Conservation (phyloP, 2,888 invertebrate genomes). For the Eupithecia centaureata region DNA sequence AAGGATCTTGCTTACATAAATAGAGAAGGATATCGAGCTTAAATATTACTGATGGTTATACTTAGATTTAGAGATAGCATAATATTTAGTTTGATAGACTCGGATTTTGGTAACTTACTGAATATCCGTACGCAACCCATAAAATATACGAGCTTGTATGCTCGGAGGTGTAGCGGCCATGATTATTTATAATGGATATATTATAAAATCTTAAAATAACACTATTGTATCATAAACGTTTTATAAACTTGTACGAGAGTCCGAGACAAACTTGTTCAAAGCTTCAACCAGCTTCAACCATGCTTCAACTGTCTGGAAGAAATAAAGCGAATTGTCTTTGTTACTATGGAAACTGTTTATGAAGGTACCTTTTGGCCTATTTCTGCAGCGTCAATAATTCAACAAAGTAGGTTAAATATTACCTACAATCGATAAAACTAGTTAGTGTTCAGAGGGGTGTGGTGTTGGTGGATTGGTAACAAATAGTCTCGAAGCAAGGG, state of each 20-base stretch:
- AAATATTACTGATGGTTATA: too few relatives aligned
- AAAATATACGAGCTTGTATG: constrained; percentile 85
- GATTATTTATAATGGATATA: constrained; percentile 40
- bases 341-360: constrained; percentile 37
- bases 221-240: constrained; percentile 43
- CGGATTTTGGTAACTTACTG: constrained; percentile 65
- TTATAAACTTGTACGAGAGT: constrained; percentile 37
- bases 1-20: not conserved
- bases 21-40: not conserved
- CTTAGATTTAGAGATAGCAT: too few relatives aligned
- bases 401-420: constrained; percentile 22
- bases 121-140: constrained; percentile 86
- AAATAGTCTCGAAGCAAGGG: not conserved
- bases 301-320: constrained; percentile 21
- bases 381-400: constrained; percentile 1
- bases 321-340: constrained; percentile 31
- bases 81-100: too few relatives aligned
- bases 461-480: not conserved
- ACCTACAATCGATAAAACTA: constrained; percentile 20
- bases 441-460: not conserved
- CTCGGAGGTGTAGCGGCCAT: constrained; percentile 76
- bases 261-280: constrained; percentile 2
- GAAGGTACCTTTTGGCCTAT: constrained; percentile 31
- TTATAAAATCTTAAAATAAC: constrained; percentile 49
- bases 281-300: too few relatives aligned